Evolutionary conservation across 1,140 invertebrate species (phyloP).

Genomic region (Drosophila auraria): DNA sequence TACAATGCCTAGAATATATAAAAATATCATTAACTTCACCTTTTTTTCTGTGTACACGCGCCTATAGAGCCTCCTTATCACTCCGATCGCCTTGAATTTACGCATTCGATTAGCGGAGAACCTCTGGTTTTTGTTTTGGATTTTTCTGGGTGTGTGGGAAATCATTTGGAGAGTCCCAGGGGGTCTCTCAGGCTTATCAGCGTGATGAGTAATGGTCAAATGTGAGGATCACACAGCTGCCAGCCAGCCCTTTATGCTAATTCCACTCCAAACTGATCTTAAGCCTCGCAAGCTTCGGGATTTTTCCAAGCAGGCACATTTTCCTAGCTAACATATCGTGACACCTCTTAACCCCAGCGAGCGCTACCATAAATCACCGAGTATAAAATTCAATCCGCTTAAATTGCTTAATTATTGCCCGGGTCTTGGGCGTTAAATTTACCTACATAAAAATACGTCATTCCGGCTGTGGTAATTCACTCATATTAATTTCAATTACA

Average conservation of each 20-base stretch:
- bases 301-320: constrained; percentile 11
- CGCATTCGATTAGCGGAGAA: constrained; percentile 61
- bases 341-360: constrained; percentile 56
- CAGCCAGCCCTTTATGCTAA: constrained; percentile 34
- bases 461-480: constrained; percentile 72
- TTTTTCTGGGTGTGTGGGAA: constrained; percentile 62
- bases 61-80: constrained; percentile 44
- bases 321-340: constrained; percentile 39
- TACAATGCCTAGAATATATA: neutral
- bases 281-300: constrained; percentile 1
- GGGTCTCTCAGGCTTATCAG: constrained; percentile 44
- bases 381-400: constrained; percentile 77
- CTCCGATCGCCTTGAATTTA: constrained; percentile 58
- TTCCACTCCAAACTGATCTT: constrained; percentile 1
- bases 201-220: constrained; percentile 55
- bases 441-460: constrained; percentile 75
- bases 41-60: constrained; percentile 1
- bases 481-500: constrained; percentile 85
- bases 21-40: neutral
- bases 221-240: constrained; percentile 41
- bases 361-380: constrained; percentile 69
- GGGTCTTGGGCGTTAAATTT: constrained; percentile 71
- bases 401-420: constrained; percentile 83
- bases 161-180: constrained; percentile 40
- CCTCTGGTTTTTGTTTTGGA: neutral